phyloP scores from a whole-genome alignment of 2,113 vertebrate genomes.

The Nothobranchius furzeri region DNA sequence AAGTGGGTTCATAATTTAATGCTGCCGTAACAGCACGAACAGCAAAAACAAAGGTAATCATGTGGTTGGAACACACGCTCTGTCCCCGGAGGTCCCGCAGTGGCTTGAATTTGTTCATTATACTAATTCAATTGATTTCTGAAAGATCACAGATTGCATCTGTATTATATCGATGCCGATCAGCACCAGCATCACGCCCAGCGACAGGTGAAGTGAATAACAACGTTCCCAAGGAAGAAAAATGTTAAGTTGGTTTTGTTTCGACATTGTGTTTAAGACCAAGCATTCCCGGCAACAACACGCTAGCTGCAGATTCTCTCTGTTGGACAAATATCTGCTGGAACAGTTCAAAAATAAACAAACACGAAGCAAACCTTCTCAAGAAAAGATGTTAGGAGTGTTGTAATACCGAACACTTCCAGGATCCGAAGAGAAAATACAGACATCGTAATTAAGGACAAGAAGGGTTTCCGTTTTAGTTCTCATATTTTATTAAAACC shows the following conservation, averaged over 20 bases:
- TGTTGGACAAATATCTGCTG: background rate
- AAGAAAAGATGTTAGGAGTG: background rate
- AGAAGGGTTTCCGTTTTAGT: no score
- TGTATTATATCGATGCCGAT: constrained; percentile 7
- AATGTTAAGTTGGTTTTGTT: background rate
- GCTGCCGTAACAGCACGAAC: constrained; percentile 56
- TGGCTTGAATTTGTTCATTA: constrained; percentile 62
- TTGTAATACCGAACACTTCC: no score
- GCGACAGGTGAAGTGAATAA: background rate
- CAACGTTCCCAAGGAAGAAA: background rate
- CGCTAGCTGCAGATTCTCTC: background rate
- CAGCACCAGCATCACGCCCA: background rate
- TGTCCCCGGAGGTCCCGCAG: constrained; percentile 56
- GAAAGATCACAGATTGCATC: constrained; percentile 5
- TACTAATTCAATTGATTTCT: constrained; percentile 63
- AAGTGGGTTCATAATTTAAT: constrained; percentile 62
- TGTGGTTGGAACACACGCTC: constrained; percentile 41
- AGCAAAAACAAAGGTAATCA: constrained; percentile 63
- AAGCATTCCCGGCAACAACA: background rate
- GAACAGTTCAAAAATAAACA: background rate
- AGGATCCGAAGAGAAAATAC: no score
- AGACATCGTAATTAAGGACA: background rate
- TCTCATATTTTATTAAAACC: no score
- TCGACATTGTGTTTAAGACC: background rate
- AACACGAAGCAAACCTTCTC: background rate